Base-by-base conservation (phyloP, 2,113 vertebrate genomes). In the Hippopotamus amphibius region DNA sequence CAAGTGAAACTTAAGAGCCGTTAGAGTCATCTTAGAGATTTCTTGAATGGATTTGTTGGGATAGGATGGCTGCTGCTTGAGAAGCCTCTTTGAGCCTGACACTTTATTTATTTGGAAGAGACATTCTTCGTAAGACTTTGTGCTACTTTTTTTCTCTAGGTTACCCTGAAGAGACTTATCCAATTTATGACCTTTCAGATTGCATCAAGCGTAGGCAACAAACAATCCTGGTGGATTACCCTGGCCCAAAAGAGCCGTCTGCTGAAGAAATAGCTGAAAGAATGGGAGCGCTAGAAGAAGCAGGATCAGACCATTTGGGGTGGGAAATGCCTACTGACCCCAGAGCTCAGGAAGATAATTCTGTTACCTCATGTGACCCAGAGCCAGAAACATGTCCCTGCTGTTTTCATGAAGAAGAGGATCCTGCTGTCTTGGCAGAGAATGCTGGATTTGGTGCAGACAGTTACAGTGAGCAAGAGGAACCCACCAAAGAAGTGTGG, bases 201-300 rank as follows among this genome's bases (percentile, higher is more conserved):
- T 95, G 96, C 83, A 88, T 97, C 88, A 98, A 96, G 57, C 96
- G 2, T 57, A 97, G 95, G 48, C 98, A 96, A 91, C 96, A 99
- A 88, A 99, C 98, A 0, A 96, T 99, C 83, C 98, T 98, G 6
- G 97, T 99, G 43, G 98, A 99, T 96, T 98, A 98, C 46, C 98
- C 98, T 4, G 94, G 98, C 68, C 96, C 97, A 14, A 96, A 87
- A 89, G 98, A 98, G 95, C 99, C 98, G 55, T 99, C 99, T 81
- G 99, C 99, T n/a, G 99, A 99, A 98, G 99, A 99, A 97, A 97
- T 99, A 79, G 99, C 99, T 43, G 99, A 99, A 98, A 98, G 98
- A 98, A 99, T 99, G 98, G 99, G 98, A 81, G 98, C 97, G 94
- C 98, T 99, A 68, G 99, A 99, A 80, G 95, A 98, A 1, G 98